A percentile compares a stretch with the other conserved stretches of the same genome.
Evolutionary conservation across 1,140 invertebrate species (phyloP).

Genomic region (Orius laevigatus): DNA sequence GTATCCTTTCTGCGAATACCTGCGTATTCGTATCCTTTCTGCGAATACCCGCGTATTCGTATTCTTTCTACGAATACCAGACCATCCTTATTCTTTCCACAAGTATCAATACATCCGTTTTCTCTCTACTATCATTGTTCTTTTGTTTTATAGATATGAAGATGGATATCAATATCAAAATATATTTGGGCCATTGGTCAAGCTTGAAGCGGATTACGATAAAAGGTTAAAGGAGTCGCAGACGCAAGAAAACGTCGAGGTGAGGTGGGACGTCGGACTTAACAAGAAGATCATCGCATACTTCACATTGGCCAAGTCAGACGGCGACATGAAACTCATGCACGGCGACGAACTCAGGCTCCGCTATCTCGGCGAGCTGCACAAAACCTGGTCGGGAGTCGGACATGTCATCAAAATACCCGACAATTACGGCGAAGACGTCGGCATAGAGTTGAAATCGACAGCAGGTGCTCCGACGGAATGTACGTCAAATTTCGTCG

Average conservation of each 20-base stretch:
- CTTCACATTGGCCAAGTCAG: slow-evolving; percentile 93
- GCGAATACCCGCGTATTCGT: no score
- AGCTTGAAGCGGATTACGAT: slow-evolving; percentile 97
- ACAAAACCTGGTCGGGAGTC: slow-evolving; percentile 87
- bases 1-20: no score
- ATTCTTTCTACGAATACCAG: slow-evolving; percentile 3
- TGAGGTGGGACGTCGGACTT: slow-evolving; percentile 94
- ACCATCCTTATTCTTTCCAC: not conserved
- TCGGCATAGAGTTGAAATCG: slow-evolving; percentile 89
- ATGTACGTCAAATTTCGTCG: slow-evolving; percentile 88
- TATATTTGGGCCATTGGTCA: slow-evolving; percentile 93
- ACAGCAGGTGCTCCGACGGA: slow-evolving; percentile 79
- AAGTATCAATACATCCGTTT: no score
- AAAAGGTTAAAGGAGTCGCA: slow-evolving; percentile 95
- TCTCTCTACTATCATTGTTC: no score
- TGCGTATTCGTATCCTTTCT: no score
- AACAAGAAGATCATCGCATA: slow-evolving; percentile 98
- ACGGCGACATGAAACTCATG: slow-evolving; percentile 84
- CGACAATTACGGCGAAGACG: slow-evolving; percentile 96
- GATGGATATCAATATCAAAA: slow-evolving; percentile 99
- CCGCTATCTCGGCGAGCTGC: slow-evolving; percentile 82
- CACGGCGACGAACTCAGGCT: slow-evolving; percentile 94
- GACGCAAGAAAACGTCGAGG: slow-evolving; percentile 95
- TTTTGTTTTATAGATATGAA: slow-evolving; percentile 52
- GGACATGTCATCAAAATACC: slow-evolving; percentile 98